Evolutionary conservation across 2,888 invertebrate species (phyloP).

Genomic region (Drosophila neonasuta): DNA sequence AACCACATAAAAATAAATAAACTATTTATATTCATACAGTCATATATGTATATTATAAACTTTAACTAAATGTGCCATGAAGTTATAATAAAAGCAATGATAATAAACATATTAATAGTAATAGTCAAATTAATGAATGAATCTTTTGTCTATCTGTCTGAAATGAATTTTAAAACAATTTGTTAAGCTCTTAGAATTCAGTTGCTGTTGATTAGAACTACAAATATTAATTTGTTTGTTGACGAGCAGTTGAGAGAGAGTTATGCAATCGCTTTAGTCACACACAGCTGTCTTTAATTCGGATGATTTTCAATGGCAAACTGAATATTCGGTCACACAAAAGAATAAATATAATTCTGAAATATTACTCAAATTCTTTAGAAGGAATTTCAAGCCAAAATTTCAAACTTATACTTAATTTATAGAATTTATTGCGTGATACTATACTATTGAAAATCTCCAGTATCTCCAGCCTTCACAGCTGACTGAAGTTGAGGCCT

Average conservation of each 20-base stretch:
- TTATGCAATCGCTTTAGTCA: conserved; percentile 3
- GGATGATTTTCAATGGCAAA: neutral
- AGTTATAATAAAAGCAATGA: neutral
- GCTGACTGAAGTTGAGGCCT: conserved; percentile 36
- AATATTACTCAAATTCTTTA: neutral
- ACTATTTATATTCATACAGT: neutral
- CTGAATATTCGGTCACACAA: neutral
- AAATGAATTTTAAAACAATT: neutral
- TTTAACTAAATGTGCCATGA: neutral
- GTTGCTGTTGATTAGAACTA: conserved; percentile 7
- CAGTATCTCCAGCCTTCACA: conserved; percentile 29
- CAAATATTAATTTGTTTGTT: conserved; percentile 7
- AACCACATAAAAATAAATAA: neutral
- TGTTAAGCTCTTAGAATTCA: neutral
- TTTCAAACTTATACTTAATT: neutral
- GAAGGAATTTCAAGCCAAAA: neutral
- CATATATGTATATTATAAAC: neutral
- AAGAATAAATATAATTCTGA: neutral
- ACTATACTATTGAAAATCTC: neutral
- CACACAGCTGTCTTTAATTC: neutral
- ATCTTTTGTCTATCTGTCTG: no score
- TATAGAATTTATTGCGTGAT: neutral
- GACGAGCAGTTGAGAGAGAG: neutral
- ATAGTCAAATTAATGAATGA: no score
- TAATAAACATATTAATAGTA: neutral